Base-by-base conservation (phyloP, 2,888 invertebrate genomes). In the Nasonia oneida region DNA sequence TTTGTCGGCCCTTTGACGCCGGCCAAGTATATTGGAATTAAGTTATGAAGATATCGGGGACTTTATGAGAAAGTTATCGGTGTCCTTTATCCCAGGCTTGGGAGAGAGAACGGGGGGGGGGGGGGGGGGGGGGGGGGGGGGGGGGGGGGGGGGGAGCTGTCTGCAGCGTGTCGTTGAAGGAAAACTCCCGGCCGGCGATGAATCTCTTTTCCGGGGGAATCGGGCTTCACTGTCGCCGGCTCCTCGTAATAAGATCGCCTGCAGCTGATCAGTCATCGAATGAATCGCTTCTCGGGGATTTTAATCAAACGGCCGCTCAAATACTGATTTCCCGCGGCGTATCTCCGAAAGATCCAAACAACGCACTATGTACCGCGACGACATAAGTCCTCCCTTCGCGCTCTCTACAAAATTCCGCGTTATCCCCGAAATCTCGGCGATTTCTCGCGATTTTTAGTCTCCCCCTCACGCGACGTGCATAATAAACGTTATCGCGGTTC, bases 11-110 rank as follows among this genome's bases (percentile, higher is more conserved):
- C 82, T 47, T 76, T 39, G 67, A 39, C 64, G 50, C 37, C 42
- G 47, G 47, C 81, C 39, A n/a, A 42, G 33, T 67, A n/a, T 53
- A 77, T 73, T 85, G 61, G 81, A 78, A 86, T 80, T 42, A 50
- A 86, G 80, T 86, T 86, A 80, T 79, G 70, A 80, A 83, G 83
- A 85, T 85, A 82, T 82, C 82, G 85, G 42, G 5, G 18, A 47
- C 50, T 86, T 86, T 83, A 83, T 83, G 86, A 86, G 83, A 80
- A 83, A 83, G 75, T 80, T 83, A 86, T 83, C 83, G 83, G 57
- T 83, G 76, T 79, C 79, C 83, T 79, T 83, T 77, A 53, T 77
- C 23, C 33, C 29, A 0, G 39, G 8, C 47, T 47, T 2, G 50
- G 12, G 29, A 50, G 74, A 33, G 29, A 29, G 29, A 50, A 23